Evolutionary conservation across 2,113 vertebrate genomes (phyloP), one percentile per base, ranked within the genome.

Genomic region (Otus sunia): DNA sequence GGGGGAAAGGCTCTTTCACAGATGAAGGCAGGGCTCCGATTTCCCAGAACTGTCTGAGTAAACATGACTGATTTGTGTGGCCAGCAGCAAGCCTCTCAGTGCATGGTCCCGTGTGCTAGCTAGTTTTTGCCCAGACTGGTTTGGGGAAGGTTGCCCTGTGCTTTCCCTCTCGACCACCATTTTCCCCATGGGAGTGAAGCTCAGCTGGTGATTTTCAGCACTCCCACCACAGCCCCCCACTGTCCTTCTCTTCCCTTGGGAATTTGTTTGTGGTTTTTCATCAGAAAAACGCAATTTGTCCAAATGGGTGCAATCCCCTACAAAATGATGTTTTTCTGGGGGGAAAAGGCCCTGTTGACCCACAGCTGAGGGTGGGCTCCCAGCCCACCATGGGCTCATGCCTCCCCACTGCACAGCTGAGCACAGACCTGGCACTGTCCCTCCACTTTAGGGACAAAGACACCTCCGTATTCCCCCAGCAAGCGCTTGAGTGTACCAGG

Each of bases 11-110:
- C 29, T 72, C 19, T 34, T 43, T 26, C 5, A 7, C 45, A 52
- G 62, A 52, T 0, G 6, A 60, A 45, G 60, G 11, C 34, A 26
- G 34, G 36, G 41, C 15, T 58, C 62, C 3, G 2, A 2, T 29
- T 69, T 36, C 72, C 63, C 3, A 0, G 5, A 18, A 34, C 10
- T 11, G 12, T 9, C 15, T 0, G 20, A 23, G 9, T 29, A 6
- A 75, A 17, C 12, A 0, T 5, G 5, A 0, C 1, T 1, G 12
- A 3, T 15, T 3, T 3, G 4, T 11, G 30, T 3, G 8, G 39
- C 59, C 71, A 32, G 59, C 55, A 25, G 45, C 4, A 3, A 47
- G 50, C 17, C 49, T 13, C 43, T 43, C 4, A 5, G 22, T 20
- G 15, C 25, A 0, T 3, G 13, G 16, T 17, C 39, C 26, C 11